phyloP scores from a whole-genome alignment of 2,797 vertebrate species.

The Typhlichthys eigenmanni region DNA sequence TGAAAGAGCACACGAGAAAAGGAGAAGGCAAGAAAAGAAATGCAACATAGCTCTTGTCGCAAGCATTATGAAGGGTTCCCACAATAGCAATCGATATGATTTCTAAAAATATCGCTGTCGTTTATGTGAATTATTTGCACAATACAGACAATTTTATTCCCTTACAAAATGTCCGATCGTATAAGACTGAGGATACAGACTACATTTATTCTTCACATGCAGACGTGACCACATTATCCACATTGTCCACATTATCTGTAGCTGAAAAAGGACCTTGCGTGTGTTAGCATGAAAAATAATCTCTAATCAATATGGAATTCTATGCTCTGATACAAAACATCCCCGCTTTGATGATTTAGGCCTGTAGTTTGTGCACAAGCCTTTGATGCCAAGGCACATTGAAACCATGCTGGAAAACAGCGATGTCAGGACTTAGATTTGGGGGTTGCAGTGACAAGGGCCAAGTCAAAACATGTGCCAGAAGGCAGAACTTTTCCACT shows the following conservation, averaged over 20 bases:
- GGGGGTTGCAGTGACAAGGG: constrained; percentile 55
- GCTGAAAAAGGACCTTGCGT: not conserved
- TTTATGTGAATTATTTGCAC: no score
- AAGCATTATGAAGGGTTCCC: not conserved
- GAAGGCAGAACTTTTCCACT: constrained; percentile 50
- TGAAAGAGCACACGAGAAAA: not conserved
- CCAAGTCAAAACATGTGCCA: constrained; percentile 61
- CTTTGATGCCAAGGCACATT: not conserved
- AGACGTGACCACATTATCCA: not conserved
- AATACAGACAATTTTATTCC: no score
- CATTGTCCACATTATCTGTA: not conserved
- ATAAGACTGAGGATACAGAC: not conserved
- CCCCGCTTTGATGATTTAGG: not conserved
- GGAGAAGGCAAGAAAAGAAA: not conserved
- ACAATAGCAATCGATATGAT: not conserved
- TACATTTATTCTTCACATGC: not conserved
- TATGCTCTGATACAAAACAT: not conserved
- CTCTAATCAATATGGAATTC: not conserved
- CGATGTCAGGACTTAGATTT: constrained; percentile 48
- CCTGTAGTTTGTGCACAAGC: not conserved
- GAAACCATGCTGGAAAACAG: constrained; percentile 12
- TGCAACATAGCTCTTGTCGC: not conserved
- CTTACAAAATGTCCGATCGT: not conserved
- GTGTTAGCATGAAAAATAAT: not conserved
- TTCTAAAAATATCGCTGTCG: no score